Base-by-base conservation (phyloP, 64 coral and sea anemone species). In the Stichodactyla mertensii region DNA sequence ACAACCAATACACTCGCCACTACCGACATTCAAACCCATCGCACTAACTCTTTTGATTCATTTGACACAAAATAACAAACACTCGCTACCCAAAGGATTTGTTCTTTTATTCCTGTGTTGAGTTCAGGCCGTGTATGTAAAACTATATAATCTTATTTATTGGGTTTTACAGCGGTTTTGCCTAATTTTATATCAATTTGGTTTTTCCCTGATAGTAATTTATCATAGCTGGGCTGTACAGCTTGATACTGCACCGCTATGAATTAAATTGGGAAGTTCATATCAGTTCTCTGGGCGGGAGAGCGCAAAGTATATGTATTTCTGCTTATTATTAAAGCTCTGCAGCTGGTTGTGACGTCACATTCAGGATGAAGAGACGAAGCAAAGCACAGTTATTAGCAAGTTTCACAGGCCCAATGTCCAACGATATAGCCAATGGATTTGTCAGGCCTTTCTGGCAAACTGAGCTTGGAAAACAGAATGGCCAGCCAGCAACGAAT, bases 401-500 rank as follows among this genome's bases (percentile, higher is more conserved):
- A 53, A 53, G 14, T 52, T 52, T 51, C 19, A 53, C 78, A 53
- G 36, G 54, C 53, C 51, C 52, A 53, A 85, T 61, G 83, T 16
- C 60, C 0, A 51, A 36, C 60, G 83, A 85, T 5, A 4, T 85
- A 16, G 55, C n/a, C 7, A 86, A 92, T 53, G 90, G 90, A 8
- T 92, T 92, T 51, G 90, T 92, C 27, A 69, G 90, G 13, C 90
- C 90, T 51, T 58, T 92, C 12, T 92, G 90, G 90, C n/a, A 85
- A 16, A 87, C 77, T 16, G 45, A 61, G 27, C 15, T 61, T 9
- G 20, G 18, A 5, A 58, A 85, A 9, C n/a, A 58, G 15, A 64
- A 64, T 57, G 83, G 60, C 5, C 57, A 36, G 4, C 4, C 24
- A 4, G 26, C 27, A n/a, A 51, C n/a, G 54, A 85, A 85, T 85